A percentile compares a stretch with the other conserved stretches of the same genome.
Conservation (phyloP, 2,797 vertebrate species). For the Coregonus sp. region DNA sequence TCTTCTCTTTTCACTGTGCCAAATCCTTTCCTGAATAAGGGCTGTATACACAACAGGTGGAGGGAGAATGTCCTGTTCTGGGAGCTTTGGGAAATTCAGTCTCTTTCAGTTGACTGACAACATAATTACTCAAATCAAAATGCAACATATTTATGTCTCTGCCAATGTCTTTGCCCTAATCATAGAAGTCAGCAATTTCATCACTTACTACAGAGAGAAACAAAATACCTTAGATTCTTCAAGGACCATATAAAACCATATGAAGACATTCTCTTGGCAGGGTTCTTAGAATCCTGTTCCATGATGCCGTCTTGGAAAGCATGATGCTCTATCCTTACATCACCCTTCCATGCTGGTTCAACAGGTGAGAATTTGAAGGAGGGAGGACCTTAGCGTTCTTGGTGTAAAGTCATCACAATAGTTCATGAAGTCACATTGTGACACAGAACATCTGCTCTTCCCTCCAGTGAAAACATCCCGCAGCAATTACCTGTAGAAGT, state of each 20-base stretch:
- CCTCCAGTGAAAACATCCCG: constrained; percentile 13
- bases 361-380: neutral
- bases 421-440: neutral
- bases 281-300: neutral
- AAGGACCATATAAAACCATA: constrained; percentile 1
- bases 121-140: neutral
- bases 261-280: constrained; percentile 9
- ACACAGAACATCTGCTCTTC: constrained; percentile 7
- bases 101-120: neutral
- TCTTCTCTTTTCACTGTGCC: neutral
- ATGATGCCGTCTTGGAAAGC: constrained; percentile 2
- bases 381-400: neutral
- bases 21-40: constrained; percentile 9
- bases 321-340: neutral
- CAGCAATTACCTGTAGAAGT: constrained; percentile 3
- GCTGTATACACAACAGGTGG: constrained; percentile 19
- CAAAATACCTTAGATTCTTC: neutral
- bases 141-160: neutral
- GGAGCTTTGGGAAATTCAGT: neutral
- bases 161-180: neutral
- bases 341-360: neutral
- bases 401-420: neutral
- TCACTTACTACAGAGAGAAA: neutral
- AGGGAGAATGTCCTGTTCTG: constrained; percentile 10
- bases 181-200: constrained; percentile 4